Percentiles rank a stretch among this genome's conserved stretches.
phyloP scores from a whole-genome alignment of 2,797 vertebrate genomes.

The Oophaga sylvatica region DNA sequence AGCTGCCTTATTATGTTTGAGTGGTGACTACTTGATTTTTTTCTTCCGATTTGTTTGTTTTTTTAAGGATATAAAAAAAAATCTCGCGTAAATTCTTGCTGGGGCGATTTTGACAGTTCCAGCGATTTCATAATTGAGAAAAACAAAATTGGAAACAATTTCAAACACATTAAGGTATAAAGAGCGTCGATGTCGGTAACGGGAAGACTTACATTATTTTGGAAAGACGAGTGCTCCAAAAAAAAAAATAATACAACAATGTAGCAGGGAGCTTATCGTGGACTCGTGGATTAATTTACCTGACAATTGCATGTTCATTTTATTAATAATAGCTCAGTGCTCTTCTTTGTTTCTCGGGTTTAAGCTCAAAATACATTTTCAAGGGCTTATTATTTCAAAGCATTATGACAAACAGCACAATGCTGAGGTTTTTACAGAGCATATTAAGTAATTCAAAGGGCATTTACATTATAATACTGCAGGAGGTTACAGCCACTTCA shows the following conservation, averaged over 20 bases:
- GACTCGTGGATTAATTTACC: constrained; percentile 56
- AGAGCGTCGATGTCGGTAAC: not conserved
- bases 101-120: not conserved
- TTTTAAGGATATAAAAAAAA: not conserved
- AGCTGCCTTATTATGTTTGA: constrained; percentile 7
- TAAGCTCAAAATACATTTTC: constrained; percentile 61
- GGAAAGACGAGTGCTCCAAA: constrained; percentile 32
- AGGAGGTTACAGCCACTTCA: constrained; percentile 53
- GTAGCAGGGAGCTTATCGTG: constrained; percentile 43
- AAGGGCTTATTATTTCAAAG: constrained; percentile 60
- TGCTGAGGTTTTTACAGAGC: constrained; percentile 45
- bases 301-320: constrained; percentile 56
- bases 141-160: constrained; percentile 29
- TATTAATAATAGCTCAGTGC: constrained; percentile 57
- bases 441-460: constrained; percentile 60
- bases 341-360: constrained; percentile 59
- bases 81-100: not conserved
- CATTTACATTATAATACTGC: constrained; percentile 61
- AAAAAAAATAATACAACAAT: constrained; percentile 40
- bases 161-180: not conserved
- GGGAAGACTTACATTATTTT: constrained; percentile 8
- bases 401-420: constrained; percentile 59
- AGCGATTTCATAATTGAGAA: not conserved
- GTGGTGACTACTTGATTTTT: not conserved
- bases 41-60: not conserved